These are phyloP conservation scores for Rhinogobius similis DNA, from an alignment of 2,113 vertebrate genomes.

Conservation along the genomic window DNA sequence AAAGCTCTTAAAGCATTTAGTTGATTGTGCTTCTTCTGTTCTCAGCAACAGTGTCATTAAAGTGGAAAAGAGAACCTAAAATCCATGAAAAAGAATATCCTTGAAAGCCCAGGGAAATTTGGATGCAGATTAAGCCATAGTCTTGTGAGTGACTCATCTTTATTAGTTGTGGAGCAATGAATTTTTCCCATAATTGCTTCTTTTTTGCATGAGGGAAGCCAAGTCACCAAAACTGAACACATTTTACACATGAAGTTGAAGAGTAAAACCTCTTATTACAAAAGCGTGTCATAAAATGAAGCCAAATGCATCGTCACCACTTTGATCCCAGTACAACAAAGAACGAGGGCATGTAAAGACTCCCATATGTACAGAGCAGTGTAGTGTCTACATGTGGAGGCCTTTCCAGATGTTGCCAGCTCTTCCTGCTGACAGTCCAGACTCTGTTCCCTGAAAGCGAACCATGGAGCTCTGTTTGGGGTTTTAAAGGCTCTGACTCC, in stretches of 20 bases:
- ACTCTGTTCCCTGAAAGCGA: conserved; percentile 39
- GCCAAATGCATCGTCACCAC: conserved; percentile 58
- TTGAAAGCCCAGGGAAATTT: neutral
- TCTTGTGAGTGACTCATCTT: conserved; percentile 41
- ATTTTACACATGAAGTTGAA: conserved; percentile 62
- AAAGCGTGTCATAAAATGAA: conserved; percentile 71
- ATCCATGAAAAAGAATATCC: conserved; percentile 19
- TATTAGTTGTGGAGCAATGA: conserved; percentile 8
- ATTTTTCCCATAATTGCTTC: conserved; percentile 13
- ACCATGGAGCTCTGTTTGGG: conserved; percentile 50
- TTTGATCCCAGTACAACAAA: conserved; percentile 66
- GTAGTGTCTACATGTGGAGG: conserved; percentile 57
- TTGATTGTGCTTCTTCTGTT: neutral
- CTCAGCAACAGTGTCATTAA: neutral
- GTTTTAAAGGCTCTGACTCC: conserved; percentile 44
- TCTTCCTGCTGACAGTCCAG: conserved; percentile 60
- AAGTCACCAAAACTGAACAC: conserved; percentile 12
- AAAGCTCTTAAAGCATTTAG: no score
- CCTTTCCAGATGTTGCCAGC: conserved; percentile 26
- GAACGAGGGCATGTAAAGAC: conserved; percentile 58
- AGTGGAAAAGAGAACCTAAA: conserved; percentile 40
- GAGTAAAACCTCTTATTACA: conserved; percentile 28
- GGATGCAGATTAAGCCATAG: conserved; percentile 7
- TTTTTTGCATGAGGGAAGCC: conserved; percentile 14
- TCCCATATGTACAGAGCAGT: conserved; percentile 65